Evolutionary conservation across 2,113 vertebrate species (phyloP), one percentile per base, ranked within the genome.

Genomic region (Alligator mississippiensis): DNA sequence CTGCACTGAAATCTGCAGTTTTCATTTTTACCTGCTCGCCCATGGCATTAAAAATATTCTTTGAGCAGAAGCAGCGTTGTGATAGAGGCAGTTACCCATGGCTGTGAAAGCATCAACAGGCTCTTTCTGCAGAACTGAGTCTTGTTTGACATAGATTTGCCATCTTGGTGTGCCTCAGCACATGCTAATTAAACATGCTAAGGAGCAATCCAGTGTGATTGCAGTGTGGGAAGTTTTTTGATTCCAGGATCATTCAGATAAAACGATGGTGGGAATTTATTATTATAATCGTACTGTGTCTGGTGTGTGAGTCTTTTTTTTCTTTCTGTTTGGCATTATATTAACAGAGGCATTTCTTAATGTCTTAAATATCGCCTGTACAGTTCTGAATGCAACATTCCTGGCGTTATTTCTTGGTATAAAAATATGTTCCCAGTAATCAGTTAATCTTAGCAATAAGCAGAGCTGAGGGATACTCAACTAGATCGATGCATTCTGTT

Each of bases 31-130:
- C 22, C 34, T 0, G 28, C 84, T 63, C 34, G 55, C 4, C 18
- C 2, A 38, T 12, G 25, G 7, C 6, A 60, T 19, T 34, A 15
- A 54, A 82, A 57, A 0, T 0, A 2, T 25, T 9, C 0, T 25
- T 68, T 34, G 2, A 80, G 57, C 47, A 84, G 81, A 57, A 55
- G 76, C 4, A 1, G 66, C 63, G 85, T 61, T n/a, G 64, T 59
- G 0, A 0, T 57, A 84, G 30, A 19, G 47, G n/a, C 62, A 0
- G 6, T 4, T 47, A 9, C 72, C 1, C 0, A 60, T 5, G 2
- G 63, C 89, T 72, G 2, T 5, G 1, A 80, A 77, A 84, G 62
- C 74, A 0, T 25, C 74, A 0, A 70, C 3, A 87, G 78, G 80
- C 78, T 85, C 82, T 14, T 87, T 59, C 87, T 64, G 47, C 0